Conservation (phyloP, 2,888 invertebrate genomes). For the Rhamphomyia laevipes region DNA sequence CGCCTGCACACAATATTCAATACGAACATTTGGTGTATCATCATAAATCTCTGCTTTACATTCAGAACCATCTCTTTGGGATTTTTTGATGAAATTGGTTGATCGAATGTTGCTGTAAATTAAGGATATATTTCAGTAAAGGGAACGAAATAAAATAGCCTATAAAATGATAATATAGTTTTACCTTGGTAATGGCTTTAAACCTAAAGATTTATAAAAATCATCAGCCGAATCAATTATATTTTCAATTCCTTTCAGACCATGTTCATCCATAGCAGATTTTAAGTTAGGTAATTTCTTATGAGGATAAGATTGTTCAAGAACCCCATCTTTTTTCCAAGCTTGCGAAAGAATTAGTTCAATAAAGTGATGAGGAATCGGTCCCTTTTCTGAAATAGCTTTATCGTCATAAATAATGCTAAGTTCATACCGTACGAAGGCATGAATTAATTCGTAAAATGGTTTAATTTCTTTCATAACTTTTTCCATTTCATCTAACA, state of each 20-base stretch:
- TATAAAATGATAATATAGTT: too few relatives aligned
- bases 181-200: not conserved
- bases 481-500: conserved; percentile 28
- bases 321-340: conserved; percentile 41
- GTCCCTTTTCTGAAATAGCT: conserved; percentile 50
- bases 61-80: conserved; percentile 10
- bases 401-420: conserved; percentile 56
- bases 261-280: conserved; percentile 51
- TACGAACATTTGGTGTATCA: conserved; percentile 19
- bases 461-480: conserved; percentile 43
- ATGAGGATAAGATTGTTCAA: conserved; percentile 21
- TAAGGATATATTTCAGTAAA: not conserved
- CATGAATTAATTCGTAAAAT: conserved; percentile 67
- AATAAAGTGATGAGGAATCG: conserved; percentile 61
- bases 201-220: conserved; percentile 64
- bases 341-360: conserved; percentile 38
- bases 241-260: conserved; percentile 30
- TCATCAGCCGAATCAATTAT: conserved; percentile 69
- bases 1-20: conserved; percentile 46
- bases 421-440: conserved; percentile 61
- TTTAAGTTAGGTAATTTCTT: conserved; percentile 46
- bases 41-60: conserved; percentile 15
- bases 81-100: conserved; percentile 16
- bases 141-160: not conserved
- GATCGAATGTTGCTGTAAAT: conserved; percentile 15